Base-by-base conservation (phyloP, 2,113 vertebrate genomes). In the Eudorcas thomsonii region DNA sequence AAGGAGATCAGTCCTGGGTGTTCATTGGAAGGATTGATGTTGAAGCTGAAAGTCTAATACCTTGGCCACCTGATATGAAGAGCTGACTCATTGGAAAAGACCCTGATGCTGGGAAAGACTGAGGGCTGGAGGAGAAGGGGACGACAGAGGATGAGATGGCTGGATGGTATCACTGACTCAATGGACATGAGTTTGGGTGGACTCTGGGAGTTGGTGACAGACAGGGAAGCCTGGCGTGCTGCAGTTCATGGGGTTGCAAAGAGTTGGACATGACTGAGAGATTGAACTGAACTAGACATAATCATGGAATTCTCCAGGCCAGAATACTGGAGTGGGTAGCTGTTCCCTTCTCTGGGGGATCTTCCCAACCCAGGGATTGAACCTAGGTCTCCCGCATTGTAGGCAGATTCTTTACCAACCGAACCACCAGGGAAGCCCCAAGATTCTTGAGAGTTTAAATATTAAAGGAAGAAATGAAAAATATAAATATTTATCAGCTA, bases 391-490 rank as follows among this genome's bases (percentile, higher is more conserved):
- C 67, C 10, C 0, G 1, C 10, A 71, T 6, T 21, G 36, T 10
- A 71, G 67, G 67, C 5, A 71, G n/a, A 39, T 71, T 71, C 36
- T 71, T 39, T 71, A 71, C 67, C 67, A 39, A 39, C 10, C 0
- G 0, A 71, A 39, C n/a, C n/a, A 71, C 67, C n/a, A 71, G 67
- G 19, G n/a, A 71, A 39, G 67, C 67, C 67, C 10, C 67, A 81
- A 33, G 28, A 33, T 30, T 96, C 91, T 95, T 81, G 92, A 45
- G 19, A 90, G 19, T 81, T 84, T 92, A 97, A 93, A 59, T 64
- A 94, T 48, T 91, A 92, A 96, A 95, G 50, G 16, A 71, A 90
- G 9, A 62, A 87, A 67, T 6, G 55, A 86, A 97, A 92, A 96
- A 90, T 62, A 90, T 21, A 81, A 95, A 81, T 93, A 85, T 81